Base-by-base conservation (phyloP, 2,888 invertebrate genomes). In the Coelopa pilipes region DNA sequence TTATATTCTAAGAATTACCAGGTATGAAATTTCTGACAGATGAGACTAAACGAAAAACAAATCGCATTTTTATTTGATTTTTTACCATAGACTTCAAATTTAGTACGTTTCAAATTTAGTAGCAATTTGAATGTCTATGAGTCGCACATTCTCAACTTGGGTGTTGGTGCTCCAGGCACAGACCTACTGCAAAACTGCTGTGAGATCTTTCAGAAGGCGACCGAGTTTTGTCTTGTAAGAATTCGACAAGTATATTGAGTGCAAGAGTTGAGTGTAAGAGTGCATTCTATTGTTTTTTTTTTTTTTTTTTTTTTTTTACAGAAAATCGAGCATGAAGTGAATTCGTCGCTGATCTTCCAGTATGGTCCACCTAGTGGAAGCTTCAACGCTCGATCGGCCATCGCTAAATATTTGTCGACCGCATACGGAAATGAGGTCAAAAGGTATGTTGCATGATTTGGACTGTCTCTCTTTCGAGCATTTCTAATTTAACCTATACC, bases 151-250 rank as follows among this genome's bases (percentile, higher is more conserved):
- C 82, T 87, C 3, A 90, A 90, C 78, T 82, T 90, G 34, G 88
- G 89, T 1, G 89, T 89, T 0, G 90, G 90, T 11, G 89, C 90
- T 11, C 90, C 90, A 1, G 90, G 90, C 0, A 89, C 89, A 1
- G 90, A 90, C 79, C 80, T 90, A 7, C 84, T 90, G 2, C 81
- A 86, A 74, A 80, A 87, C 59, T 89, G 89, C 74, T 85, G 86
- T 21, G 84, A 87, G 13, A 86, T 89, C 69, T 88, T 90, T 77
- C 82, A 83, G 66, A 83, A 82, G 78, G 89, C 90, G 0, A 89
- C 90, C 0, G 78, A 81, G 50, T 89, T 90, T 79, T 85, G 89
- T 79, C 81, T 90, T 88, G 90, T 88, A 78, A 76, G 72, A 68
- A 19, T 10, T 3, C 7, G 34, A 1, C 17, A 17, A 47, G 55